Conservation (phyloP, 2,888 invertebrate species). For the Dascillus cervinus region DNA sequence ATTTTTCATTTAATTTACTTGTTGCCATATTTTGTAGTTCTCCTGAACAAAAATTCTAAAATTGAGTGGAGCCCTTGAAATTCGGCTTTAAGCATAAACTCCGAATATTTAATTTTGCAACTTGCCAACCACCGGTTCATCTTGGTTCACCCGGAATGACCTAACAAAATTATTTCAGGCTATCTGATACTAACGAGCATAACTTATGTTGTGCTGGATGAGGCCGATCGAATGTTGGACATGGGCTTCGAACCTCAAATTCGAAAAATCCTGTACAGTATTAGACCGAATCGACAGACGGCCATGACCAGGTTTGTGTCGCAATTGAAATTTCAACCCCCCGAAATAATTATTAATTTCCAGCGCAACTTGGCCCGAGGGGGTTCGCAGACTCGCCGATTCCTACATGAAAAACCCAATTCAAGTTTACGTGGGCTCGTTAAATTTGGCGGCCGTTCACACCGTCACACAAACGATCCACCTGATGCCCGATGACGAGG, state of each 20-base stretch:
- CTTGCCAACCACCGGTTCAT: too few species aligned
- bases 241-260: conserved; percentile 88
- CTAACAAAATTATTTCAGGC: conserved; percentile 37
- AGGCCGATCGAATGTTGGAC: conserved; percentile 83
- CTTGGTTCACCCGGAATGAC: too few species aligned
- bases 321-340: too few species aligned
- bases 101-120: too few species aligned
- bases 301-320: too few species aligned
- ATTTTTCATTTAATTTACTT: too few species aligned
- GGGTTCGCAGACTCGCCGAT: conserved; percentile 76
- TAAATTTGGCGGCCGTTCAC: conserved; percentile 84
- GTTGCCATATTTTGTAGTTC: too few species aligned
- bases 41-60: too few species aligned
- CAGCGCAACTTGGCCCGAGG: conserved; percentile 92
- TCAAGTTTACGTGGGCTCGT: conserved; percentile 81
- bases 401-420: conserved; percentile 85
- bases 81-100: too few species aligned
- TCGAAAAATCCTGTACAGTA: conserved; percentile 67
- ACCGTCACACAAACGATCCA: conserved; percentile 75
- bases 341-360: too few species aligned
- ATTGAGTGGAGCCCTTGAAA: too few species aligned
- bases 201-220: conserved; percentile 87
- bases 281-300: conserved; percentile 87
- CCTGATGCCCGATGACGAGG: conserved; percentile 61
- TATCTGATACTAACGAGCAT: conserved; percentile 69